These are phyloP conservation scores for Bubo scandiacus DNA, from an alignment of 2,113 vertebrate species.

Conservation along the genomic window DNA sequence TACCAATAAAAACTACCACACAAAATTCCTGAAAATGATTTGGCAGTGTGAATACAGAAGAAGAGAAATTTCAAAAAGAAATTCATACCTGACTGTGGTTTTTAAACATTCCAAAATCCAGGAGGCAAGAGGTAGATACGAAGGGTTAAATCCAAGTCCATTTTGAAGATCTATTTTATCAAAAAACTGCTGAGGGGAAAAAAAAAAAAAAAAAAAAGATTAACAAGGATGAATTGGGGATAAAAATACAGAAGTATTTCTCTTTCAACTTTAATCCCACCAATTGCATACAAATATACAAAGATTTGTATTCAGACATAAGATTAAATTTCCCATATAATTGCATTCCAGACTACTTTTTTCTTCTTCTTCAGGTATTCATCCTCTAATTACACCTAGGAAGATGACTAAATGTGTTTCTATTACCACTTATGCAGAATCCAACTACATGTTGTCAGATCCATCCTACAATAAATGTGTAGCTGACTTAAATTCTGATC, in stretches of 20 bases:
- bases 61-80: not conserved
- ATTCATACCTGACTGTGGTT: not conserved
- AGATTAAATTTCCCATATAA: not conserved
- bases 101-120: not conserved
- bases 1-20: not conserved
- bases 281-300: not conserved
- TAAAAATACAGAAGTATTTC: constrained; percentile 6
- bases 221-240: not conserved
- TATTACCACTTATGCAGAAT: not conserved
- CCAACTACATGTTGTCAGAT: not conserved
- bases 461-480: not conserved
- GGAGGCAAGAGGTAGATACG: not conserved
- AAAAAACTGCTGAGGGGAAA: not conserved
- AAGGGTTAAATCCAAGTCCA: not conserved
- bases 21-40: not conserved
- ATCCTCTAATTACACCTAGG: not conserved
- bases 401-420: not conserved
- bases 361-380: not conserved
- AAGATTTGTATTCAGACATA: not conserved
- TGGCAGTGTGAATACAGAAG: not conserved
- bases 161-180: constrained; percentile 3
- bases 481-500: not conserved
- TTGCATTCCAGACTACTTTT: not conserved
- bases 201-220: not conserved
- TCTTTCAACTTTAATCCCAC: constrained; percentile 16